Base-by-base conservation (phyloP, 1,140 invertebrate genomes). In the Meloidogyne hapla region DNA sequence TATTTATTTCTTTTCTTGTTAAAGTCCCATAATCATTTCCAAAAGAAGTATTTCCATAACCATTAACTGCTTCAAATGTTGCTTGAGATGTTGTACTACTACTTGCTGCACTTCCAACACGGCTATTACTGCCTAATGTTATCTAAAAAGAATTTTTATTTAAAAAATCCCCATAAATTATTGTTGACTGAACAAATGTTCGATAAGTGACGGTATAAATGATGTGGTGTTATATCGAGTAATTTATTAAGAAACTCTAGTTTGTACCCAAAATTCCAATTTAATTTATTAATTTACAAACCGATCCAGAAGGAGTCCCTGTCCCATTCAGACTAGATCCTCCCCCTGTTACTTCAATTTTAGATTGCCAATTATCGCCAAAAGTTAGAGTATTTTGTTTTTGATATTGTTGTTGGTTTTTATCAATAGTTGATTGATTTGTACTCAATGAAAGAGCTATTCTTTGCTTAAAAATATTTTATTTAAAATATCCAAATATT, bases 101-200 rank as follows among this genome's bases (percentile, higher is more conserved):
- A 56, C 48, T 56, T 61, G 70, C 70, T 21, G 48, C 70, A 64
- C 70, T 73, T 26, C 40, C 56, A 61, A 73, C 70, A 12, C 70
- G 70, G 33, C 70, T 73, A 64, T 69, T 61, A 69, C 70, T 64
- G 18, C 70, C 70, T 21, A 73, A 21, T 26, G 70, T 73, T 64
- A 73, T 64, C 70, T 72, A 12, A 28, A 28, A 25, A 56, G 0
- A 18, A 62, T 62, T 48, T n/a, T n/a, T n/a, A n/a, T n/a, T n/a
- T n/a, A n/a, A n/a, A n/a, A n/a, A n/a, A n/a, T n/a, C n/a, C n/a
- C n/a, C n/a, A n/a, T n/a, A n/a, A n/a, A n/a, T n/a, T n/a, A n/a
- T n/a, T n/a, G n/a, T n/a, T n/a, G n/a, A n/a, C n/a, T n/a, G n/a
- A n/a, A n/a, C n/a, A n/a, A n/a, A n/a, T n/a, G n/a, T n/a, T n/a